Conservation (phyloP, 2,113 vertebrate genomes). For the Rostratula benghalensis region DNA sequence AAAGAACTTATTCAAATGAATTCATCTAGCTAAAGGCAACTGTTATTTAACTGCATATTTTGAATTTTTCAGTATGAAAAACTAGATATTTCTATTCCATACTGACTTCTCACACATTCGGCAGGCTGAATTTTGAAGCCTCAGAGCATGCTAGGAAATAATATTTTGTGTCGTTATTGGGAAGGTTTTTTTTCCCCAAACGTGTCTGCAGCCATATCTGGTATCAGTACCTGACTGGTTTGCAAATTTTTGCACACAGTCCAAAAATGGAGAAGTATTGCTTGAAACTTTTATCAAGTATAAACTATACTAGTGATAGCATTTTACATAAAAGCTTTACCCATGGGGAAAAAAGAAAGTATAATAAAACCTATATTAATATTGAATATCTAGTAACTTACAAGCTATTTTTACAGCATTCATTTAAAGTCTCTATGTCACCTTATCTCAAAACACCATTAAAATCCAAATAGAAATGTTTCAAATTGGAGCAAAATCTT, state of each 20-base stretch:
- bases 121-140: slow-evolving; percentile 28
- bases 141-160: slow-evolving; percentile 42
- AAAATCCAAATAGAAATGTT: background rate
- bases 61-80: slow-evolving; percentile 57
- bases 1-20: slow-evolving; percentile 53
- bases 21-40: slow-evolving; percentile 58
- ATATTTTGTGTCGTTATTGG: slow-evolving; percentile 7
- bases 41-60: slow-evolving; percentile 60
- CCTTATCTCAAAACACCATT: background rate
- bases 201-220: background rate
- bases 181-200: background rate
- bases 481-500: background rate
- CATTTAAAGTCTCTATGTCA: background rate
- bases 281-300: slow-evolving; percentile 2
- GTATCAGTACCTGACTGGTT: background rate
- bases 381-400: background rate
- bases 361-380: background rate
- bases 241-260: background rate
- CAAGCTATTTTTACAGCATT: background rate
- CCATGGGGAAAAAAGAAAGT: background rate
- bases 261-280: background rate
- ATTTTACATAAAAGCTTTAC: background rate
- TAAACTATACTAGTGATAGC: background rate
- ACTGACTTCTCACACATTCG: slow-evolving; percentile 41
- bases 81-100: slow-evolving; percentile 47